Evolutionary conservation across 2,797 vertebrate species (phyloP).

Genomic region (Neosilurus mollespiculum): DNA sequence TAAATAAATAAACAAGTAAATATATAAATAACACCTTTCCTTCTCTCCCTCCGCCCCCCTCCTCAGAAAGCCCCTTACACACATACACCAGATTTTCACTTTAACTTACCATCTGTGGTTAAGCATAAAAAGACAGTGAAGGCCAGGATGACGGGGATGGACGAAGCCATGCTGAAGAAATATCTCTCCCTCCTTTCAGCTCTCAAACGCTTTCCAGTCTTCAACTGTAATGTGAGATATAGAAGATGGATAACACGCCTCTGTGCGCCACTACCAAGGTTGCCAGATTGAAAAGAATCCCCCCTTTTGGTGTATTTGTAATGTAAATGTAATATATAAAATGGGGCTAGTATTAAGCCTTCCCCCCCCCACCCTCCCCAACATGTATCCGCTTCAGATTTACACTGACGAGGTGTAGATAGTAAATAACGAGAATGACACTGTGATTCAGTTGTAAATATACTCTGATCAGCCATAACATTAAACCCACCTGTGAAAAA

Average conservation of each 20-base stretch:
- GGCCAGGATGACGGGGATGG: conserved; percentile 8
- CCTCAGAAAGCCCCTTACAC: not conserved
- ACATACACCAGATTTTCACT: not conserved
- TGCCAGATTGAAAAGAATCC: not conserved
- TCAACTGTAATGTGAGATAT: conserved; percentile 20
- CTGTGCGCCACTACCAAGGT: not conserved
- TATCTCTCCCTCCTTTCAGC: not conserved
- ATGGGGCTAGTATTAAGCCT: too few relatives aligned
- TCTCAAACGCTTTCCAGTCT: not conserved
- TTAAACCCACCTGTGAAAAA: too few relatives aligned
- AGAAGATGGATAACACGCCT: not conserved
- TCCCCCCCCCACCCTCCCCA: too few relatives aligned
- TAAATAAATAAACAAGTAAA: not conserved
- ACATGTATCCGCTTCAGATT: too few relatives aligned
- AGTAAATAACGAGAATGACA: too few relatives aligned
- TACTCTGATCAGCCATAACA: too few relatives aligned
- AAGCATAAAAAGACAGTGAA: conserved; percentile 14
- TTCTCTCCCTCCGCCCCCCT: too few relatives aligned
- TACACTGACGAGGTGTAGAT: too few relatives aligned
- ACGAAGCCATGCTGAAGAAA: conserved; percentile 35
- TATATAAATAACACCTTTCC: not conserved
- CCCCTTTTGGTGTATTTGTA: not conserved
- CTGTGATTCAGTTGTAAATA: too few relatives aligned
- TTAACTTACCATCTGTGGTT: conserved; percentile 28
- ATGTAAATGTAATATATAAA: too few relatives aligned